Percentiles rank a stretch among this genome's conserved stretches.
Conservation (phyloP, 2,113 vertebrate genomes). For the Phodopus roborovskii region DNA sequence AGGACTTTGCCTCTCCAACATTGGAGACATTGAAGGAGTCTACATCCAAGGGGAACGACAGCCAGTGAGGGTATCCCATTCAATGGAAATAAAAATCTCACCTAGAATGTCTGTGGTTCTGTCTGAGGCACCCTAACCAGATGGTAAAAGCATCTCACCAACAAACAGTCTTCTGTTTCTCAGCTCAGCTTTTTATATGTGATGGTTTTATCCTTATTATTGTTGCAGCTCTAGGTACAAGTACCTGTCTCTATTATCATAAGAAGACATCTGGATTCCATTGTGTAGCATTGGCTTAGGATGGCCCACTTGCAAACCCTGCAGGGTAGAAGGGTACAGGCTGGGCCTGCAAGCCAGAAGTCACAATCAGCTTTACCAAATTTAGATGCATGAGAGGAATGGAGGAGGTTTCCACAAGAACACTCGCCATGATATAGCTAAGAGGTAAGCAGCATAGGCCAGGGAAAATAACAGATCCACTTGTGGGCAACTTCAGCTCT, state of each 20-base stretch:
- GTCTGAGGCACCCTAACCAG: not conserved
- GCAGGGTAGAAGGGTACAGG: not conserved
- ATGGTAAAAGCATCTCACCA: too few species aligned
- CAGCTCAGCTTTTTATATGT: not conserved
- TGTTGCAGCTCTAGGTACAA: not conserved
- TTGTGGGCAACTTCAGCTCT: not conserved
- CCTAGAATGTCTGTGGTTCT: not conserved
- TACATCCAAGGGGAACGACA: not conserved
- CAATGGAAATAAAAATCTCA: not conserved
- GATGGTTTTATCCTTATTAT: not conserved
- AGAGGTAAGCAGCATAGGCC: rapidly evolving
- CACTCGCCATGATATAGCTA: rapidly evolving
- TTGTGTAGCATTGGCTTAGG: rapidly evolving
- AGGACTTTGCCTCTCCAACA: not conserved
- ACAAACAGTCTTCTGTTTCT: not conserved
- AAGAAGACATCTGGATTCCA: not conserved
- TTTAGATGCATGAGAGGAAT: too few species aligned
- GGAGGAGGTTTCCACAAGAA: not conserved
- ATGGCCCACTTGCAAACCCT: not conserved
- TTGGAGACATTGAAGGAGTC: not conserved
- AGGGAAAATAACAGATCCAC: not conserved
- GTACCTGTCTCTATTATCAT: not conserved
- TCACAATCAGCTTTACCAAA: not conserved
- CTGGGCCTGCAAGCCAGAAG: not conserved
- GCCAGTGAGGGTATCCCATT: not conserved